A percentile compares a stretch with the other conserved stretches of the same genome.
These are phyloP conservation scores for Anastrepha ludens DNA, from an alignment of 1,140 invertebrate species.

Conservation along the genomic window DNA sequence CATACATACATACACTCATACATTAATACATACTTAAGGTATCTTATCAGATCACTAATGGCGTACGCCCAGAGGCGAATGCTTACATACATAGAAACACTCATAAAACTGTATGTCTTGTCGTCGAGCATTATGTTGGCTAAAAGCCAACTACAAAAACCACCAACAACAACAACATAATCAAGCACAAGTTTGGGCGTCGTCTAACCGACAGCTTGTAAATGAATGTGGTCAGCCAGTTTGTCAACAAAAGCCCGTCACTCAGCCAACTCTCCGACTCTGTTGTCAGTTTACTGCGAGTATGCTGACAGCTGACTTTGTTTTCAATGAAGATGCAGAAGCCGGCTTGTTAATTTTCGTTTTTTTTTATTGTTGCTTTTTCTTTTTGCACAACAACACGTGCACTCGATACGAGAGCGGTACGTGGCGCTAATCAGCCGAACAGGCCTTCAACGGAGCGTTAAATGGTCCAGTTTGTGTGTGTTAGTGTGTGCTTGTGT, in stretches of 20 bases:
- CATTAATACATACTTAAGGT: too few relatives aligned
- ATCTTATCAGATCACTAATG: too few relatives aligned
- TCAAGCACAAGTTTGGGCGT: not conserved
- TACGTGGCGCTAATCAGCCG: not conserved
- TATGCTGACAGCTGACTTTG: slow-evolving; percentile 11
- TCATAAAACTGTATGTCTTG: not conserved
- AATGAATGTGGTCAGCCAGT: slow-evolving; percentile 3
- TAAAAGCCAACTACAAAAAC: slow-evolving; percentile 10
- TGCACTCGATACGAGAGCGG: not conserved
- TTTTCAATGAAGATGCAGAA: slow-evolving; percentile 30
- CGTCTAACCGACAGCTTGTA: not conserved
- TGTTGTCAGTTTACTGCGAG: not conserved
- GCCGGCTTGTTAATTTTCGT: not conserved
- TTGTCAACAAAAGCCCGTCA: not conserved
- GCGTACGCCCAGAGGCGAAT: too few relatives aligned
- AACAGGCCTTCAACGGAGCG: not conserved
- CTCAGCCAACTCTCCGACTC: not conserved
- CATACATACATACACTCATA: not conserved
- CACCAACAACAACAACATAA: not conserved
- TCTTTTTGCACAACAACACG: slow-evolving; percentile 15
- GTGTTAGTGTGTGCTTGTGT: not conserved
- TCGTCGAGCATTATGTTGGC: not conserved
- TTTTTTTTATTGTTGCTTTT: not conserved
- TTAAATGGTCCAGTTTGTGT: slow-evolving; percentile 26
- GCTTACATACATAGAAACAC: not conserved